Evolutionary conservation across 2,888 invertebrate genomes (phyloP), one percentile per base, ranked within the genome.

Genomic region (Epirrita christyi): DNA sequence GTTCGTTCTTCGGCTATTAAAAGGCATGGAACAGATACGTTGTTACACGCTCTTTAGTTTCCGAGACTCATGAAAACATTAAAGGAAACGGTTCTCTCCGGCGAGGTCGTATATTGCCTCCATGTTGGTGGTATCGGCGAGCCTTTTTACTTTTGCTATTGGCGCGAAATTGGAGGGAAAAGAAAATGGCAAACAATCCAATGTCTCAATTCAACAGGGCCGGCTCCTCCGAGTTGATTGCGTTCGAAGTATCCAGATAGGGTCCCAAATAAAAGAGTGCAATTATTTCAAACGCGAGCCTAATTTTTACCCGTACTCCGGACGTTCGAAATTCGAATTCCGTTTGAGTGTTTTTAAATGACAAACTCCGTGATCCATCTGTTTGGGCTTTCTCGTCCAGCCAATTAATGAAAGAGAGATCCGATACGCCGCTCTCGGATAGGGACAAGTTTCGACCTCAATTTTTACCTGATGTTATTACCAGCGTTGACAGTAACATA

Each of bases 401-500:
- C 82, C 83, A 86, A 88, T 86, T 87, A 85, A 84, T 78, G 81
- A 82, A 76, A 81, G 85, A 85, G 87, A 86, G 77, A 75, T 74
- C 76, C 72, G 78, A 84, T 83, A 80, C 78, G 64, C 68, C 81
- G 68, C 72, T 79, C 75, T 78, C 80, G 72, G 65, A 70, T 73
- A 75, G 81, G 85, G 85, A 80, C 81, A 80, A 81, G 75, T 80
- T 85, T 68, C 76, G 79, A 76, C 77, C 77, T 78, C 77, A 83
- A 85, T 86, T 90, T 90, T 88, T 91, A 90, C 90, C 90, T 90
- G 91, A 83, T 79, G 81, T 85, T 84, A 86, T 85, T 83, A 81
- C 82, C 70, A 76, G 75, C 81, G 86, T 80, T 85, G 88, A 87
- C 86, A 85, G 81, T 82, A 84, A 86, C 81, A 80, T 79, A 81